phyloP scores from a whole-genome alignment of 2,113 vertebrate genomes.

The Myocastor coypus region DNA sequence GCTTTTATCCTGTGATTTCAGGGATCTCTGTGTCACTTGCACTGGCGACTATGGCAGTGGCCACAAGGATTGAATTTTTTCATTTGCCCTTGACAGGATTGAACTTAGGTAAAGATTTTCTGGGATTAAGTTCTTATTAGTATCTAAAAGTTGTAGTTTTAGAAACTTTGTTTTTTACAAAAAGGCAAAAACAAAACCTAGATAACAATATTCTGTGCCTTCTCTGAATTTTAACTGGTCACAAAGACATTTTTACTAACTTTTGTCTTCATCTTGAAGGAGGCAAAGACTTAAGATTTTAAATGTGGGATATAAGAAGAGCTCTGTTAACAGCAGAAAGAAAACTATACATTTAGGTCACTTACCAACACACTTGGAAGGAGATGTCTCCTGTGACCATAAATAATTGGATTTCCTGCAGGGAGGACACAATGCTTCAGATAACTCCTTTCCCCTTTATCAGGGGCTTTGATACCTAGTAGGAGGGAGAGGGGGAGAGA shows the following conservation, averaged over 20 bases:
- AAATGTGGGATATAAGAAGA: background rate
- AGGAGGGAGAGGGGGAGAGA: constrained; percentile 36
- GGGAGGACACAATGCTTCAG: constrained; percentile 68
- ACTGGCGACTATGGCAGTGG: background rate
- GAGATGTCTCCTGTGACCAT: constrained; percentile 69
- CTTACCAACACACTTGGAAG: constrained; percentile 51
- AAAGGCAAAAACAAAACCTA: background rate
- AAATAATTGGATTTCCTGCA: constrained; percentile 80
- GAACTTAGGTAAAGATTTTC: background rate
- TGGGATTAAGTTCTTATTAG: background rate
- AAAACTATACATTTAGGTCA: constrained; percentile 72
- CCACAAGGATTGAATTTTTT: background rate
- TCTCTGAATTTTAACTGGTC: background rate
- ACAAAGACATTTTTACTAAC: background rate
- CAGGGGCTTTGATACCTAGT: constrained; percentile 65
- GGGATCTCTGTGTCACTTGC: background rate
- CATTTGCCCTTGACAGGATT: background rate
- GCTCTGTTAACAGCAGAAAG: background rate
- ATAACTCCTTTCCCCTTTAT: constrained; percentile 66
- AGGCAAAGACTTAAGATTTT: background rate
- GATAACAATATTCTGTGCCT: background rate
- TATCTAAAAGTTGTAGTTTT: background rate
- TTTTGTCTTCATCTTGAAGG: background rate
- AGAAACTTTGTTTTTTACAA: background rate
- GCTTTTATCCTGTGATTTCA: background rate